phyloP scores from a whole-genome alignment of 2,113 vertebrate genomes.

The Numenius arquata region DNA sequence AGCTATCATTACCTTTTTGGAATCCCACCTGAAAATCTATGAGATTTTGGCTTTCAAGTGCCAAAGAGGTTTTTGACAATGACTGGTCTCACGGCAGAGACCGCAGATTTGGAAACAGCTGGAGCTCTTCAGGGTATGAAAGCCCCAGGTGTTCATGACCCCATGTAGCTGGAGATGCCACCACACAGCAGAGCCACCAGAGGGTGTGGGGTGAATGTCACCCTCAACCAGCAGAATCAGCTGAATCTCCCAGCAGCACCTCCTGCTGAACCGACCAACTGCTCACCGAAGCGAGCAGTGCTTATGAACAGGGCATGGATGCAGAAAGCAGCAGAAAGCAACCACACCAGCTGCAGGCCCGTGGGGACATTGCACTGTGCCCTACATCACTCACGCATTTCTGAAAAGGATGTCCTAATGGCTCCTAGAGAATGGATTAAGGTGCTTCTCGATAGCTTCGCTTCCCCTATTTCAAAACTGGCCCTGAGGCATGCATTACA shows the following conservation, averaged over 20 bases:
- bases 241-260: not conserved
- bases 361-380: not conserved
- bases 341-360: not conserved
- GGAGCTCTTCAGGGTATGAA: not conserved
- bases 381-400: not conserved
- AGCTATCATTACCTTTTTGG: not conserved
- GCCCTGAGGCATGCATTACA: not conserved
- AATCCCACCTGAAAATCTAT: not conserved
- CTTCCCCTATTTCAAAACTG: not conserved
- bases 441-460: not conserved
- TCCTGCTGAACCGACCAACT: not conserved
- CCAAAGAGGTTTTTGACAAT: not conserved
- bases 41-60: not conserved
- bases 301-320: not conserved
- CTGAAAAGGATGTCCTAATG: not conserved
- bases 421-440: slow-evolving; percentile 24
- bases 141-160: not conserved
- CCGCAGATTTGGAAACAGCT: not conserved
- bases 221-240: not conserved
- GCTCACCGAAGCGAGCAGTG: not conserved
- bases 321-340: not conserved
- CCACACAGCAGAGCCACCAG: not conserved
- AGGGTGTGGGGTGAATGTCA: not conserved
- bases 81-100: not conserved
- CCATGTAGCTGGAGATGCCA: not conserved